Base-by-base conservation (phyloP, 2,888 invertebrate genomes). In the Bedellia somnulentella region DNA sequence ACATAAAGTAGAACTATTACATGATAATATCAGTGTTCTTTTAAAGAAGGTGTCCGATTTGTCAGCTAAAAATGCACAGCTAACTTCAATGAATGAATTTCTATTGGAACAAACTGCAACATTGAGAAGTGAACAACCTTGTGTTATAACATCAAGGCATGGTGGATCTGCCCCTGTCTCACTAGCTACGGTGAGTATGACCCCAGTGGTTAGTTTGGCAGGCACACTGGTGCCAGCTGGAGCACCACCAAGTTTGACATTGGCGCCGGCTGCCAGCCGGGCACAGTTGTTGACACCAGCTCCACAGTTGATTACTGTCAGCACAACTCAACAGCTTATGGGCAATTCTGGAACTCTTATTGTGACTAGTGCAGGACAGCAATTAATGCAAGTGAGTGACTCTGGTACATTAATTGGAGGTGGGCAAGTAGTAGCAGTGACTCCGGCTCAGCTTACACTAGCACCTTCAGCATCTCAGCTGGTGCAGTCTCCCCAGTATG, bases 351-450 rank as follows among this genome's bases (percentile, higher is more conserved):
- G 75, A 25, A 57, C 75, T 9, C 49, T 75, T 14, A 75, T 75
- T 40, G 73, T 75, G 3, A 75, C 75, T 17, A 75, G 75, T 57
- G 75, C 75, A 36, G 75, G 75, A 34, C 75, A 75, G 36, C 75
- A 75, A 44, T 41, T 75, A 4, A 73, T 75, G 75, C 75, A 75
- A 60, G 75, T 75, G 10, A 73, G 75, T 54, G 75, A 75, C 42
- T 75, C 75, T 10, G 73, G 73, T 3, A 71, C 67, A 26, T 44
- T 75, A 24, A 75, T 75, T 71, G 62, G 73, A 31, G 71, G 62
- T 12, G 73, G 75, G 9, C 73, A 71, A 41, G 71, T 73, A 30
- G 71, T 75, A 28, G 75, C 75, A 15, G 70, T 75, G 9, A 58
- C 58, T 9, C 75, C 75, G 29, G 75, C 75, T 16, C 75, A 75